phyloP scores from a whole-genome alignment of 1,140 invertebrate genomes.

The Paraescarpia echinospica region DNA sequence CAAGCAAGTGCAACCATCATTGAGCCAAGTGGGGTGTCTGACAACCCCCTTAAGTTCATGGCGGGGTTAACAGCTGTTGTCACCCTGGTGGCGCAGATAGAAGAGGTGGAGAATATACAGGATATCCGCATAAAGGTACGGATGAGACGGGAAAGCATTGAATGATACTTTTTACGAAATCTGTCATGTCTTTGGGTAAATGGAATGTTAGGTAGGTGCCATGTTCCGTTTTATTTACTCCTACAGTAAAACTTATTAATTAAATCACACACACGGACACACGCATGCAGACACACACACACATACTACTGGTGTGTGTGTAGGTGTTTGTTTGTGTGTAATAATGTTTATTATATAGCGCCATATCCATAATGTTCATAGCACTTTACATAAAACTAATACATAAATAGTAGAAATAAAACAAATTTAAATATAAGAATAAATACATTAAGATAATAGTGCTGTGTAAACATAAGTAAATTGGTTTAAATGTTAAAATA shows the following conservation, averaged over 20 bases:
- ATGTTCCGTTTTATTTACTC: background rate
- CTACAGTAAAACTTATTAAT: background rate
- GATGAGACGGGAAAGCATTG: background rate
- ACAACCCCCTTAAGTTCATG: slow-evolving; percentile 88
- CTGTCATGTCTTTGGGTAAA: background rate
- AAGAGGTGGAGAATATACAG: slow-evolving; percentile 73
- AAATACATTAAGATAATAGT: too few relatives aligned
- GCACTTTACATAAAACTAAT: too few relatives aligned
- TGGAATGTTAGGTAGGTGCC: background rate
- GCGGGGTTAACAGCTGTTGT: slow-evolving; percentile 86
- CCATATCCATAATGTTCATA: too few relatives aligned
- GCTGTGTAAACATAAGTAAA: too few relatives aligned
- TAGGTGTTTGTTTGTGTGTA: too few relatives aligned
- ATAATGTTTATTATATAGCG: too few relatives aligned
- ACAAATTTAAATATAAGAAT: too few relatives aligned
- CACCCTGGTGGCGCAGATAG: slow-evolving; percentile 80
- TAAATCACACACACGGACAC: background rate
- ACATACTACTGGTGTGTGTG: background rate
- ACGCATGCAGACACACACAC: background rate
- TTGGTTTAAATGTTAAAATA: too few relatives aligned
- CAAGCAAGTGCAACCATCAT: slow-evolving; percentile 14
- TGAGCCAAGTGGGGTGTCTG: slow-evolving; percentile 66
- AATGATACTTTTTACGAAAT: background rate
- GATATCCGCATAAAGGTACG: slow-evolving; percentile 76
- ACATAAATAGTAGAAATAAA: too few relatives aligned